Conservation (phyloP, 2,113 vertebrate species). For the Rhynchomys soricoides region DNA sequence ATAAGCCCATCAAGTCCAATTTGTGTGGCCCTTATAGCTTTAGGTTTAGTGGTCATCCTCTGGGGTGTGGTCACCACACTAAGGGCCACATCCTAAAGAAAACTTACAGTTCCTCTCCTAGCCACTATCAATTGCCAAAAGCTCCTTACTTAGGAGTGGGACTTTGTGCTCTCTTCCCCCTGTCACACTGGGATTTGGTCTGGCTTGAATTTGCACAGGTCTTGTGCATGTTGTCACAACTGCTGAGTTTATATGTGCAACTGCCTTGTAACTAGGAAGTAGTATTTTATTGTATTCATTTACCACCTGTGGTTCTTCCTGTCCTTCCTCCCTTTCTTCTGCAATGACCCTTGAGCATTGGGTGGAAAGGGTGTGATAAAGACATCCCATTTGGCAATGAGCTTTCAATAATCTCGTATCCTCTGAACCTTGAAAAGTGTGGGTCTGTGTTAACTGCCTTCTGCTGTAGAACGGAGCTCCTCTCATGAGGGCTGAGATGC, state of each 20-base stretch:
- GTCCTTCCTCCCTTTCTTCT: neutral
- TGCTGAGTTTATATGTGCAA: neutral
- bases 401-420: neutral
- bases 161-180: neutral
- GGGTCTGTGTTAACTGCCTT: neutral
- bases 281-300: neutral
- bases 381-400: neutral
- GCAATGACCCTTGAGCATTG: no score
- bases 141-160: neutral
- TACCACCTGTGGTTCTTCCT: neutral
- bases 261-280: neutral
- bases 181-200: no score
- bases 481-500: neutral
- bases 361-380: neutral
- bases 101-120: neutral
- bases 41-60: neutral
- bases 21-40: neutral
- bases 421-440: neutral
- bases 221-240: neutral
- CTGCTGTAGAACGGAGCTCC: neutral
- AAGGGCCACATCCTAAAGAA: neutral
- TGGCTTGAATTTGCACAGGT: neutral
- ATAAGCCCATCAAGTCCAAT: neutral
- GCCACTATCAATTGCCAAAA: neutral
- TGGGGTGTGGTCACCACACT: neutral